Percentiles rank a stretch among this genome's conserved stretches.
Conservation (phyloP, 2,797 vertebrate genomes). For the Tachyglossus aculeatus region DNA sequence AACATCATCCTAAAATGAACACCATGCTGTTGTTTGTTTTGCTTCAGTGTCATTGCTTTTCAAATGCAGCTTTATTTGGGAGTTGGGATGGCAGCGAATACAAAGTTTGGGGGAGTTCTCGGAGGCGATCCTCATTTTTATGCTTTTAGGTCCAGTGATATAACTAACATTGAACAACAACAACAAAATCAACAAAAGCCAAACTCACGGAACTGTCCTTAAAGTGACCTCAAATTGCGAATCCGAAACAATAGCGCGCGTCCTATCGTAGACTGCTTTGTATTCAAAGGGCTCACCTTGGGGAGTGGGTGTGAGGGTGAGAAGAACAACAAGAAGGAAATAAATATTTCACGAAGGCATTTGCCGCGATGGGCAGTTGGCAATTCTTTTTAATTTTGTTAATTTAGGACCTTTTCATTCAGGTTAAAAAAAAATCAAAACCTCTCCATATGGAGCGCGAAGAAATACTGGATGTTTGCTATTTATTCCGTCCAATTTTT, state of each 20-base stretch:
- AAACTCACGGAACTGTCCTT: not conserved
- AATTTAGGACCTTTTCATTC: slow-evolving; percentile 30
- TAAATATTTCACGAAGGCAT: not conserved
- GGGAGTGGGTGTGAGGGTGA: no score
- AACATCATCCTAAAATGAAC: no score
- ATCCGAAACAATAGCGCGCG: not conserved
- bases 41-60: no score
- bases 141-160: not conserved
- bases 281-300: no score
- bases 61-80: no score
- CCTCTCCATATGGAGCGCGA: not conserved
- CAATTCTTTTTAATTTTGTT: not conserved
- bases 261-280: not conserved
- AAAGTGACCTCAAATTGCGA: slow-evolving; percentile 6
- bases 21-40: no score
- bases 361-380: not conserved
- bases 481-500: slow-evolving; percentile 44
- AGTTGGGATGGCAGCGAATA: not conserved
- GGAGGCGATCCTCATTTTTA: not conserved
- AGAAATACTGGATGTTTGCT: slow-evolving; percentile 28
- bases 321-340: not conserved
- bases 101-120: no score
- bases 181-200: not conserved
- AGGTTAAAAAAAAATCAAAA: not conserved
- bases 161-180: no score